These are phyloP conservation scores for Leucophenga varia DNA, from an alignment of 1,140 invertebrate genomes.

Conservation along the genomic window DNA sequence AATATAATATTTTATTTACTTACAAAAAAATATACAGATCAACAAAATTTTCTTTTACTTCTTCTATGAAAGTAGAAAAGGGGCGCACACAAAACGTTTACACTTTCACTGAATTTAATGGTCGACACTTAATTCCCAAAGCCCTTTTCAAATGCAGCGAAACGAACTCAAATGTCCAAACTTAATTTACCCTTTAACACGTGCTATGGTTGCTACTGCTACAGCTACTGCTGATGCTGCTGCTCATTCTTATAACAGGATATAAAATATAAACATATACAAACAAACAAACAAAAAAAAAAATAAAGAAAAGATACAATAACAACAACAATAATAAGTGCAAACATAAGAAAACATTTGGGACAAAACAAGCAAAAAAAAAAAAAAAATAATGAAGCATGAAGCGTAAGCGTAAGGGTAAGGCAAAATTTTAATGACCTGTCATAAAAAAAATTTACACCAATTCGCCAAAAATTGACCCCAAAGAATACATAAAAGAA, in stretches of 20 bases:
- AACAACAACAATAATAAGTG: slow-evolving; percentile 46
- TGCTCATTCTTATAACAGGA: no score
- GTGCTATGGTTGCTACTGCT: no score
- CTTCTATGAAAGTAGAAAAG: no score
- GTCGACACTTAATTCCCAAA: not conserved
- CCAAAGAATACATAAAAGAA: slow-evolving; percentile 32
- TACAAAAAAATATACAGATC: no score
- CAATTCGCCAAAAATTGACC: slow-evolving; percentile 18
- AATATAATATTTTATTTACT: no score
- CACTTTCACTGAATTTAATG: not conserved
- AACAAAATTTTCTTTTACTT: no score
- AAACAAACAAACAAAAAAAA: slow-evolving; percentile 21
- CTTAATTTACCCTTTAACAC: no score
- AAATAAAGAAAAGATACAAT: slow-evolving; percentile 15
- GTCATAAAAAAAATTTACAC: slow-evolving; percentile 35
- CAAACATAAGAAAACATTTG: slow-evolving; percentile 41
- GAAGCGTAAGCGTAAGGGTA: no score
- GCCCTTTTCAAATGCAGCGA: not conserved
- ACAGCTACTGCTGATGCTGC: no score
- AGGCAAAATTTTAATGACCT: slow-evolving; percentile 50
- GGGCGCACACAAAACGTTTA: no score
- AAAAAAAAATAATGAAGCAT: not conserved
- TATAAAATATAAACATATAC: no score
- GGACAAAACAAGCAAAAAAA: slow-evolving; percentile 1
- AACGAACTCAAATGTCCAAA: no score